Percentiles rank a stretch among this genome's conserved stretches.
Conservation (phyloP, 2,888 invertebrate species). For the Iphiclides podalirius region DNA sequence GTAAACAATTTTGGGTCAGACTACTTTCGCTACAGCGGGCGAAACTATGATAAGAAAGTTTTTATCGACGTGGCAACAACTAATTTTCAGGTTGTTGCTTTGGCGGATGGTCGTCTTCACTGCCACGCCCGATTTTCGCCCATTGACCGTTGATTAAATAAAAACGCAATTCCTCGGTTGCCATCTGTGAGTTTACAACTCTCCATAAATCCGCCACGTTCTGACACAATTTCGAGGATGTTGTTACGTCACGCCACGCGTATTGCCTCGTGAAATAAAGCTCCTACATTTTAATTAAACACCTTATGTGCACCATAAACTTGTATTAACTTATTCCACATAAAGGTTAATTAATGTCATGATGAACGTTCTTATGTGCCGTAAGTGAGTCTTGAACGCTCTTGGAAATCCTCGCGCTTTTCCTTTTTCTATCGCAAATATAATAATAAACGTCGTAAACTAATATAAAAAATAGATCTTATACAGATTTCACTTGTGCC, state of each 20-base stretch:
- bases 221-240: not conserved
- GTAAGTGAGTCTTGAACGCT: too few species aligned
- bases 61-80: conserved; percentile 8
- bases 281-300: conserved; percentile 5
- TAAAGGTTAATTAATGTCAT: too few species aligned
- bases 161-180: conserved; percentile 20
- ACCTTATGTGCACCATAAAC: conserved; percentile 6
- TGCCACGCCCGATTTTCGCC: conserved; percentile 3
- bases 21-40: conserved; percentile 1
- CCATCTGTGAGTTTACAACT: conserved; percentile 23
- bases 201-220: conserved; percentile 21
- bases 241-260: not conserved
- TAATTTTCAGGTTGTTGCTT: conserved; percentile 6
- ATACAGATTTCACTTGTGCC: too few species aligned
- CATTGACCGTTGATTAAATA: conserved; percentile 24
- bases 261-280: conserved; percentile 3
- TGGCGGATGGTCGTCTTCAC: conserved; percentile 11
- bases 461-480: too few species aligned
- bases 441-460: too few species aligned
- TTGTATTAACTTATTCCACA: not conserved
- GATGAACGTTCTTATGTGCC: too few species aligned
- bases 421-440: too few species aligned
- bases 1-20: conserved; percentile 11
- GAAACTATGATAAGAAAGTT: conserved; percentile 8
- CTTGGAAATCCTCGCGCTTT: too few species aligned